Base-by-base conservation (phyloP, 2,113 vertebrate genomes). In the Osmerus eperlanus region DNA sequence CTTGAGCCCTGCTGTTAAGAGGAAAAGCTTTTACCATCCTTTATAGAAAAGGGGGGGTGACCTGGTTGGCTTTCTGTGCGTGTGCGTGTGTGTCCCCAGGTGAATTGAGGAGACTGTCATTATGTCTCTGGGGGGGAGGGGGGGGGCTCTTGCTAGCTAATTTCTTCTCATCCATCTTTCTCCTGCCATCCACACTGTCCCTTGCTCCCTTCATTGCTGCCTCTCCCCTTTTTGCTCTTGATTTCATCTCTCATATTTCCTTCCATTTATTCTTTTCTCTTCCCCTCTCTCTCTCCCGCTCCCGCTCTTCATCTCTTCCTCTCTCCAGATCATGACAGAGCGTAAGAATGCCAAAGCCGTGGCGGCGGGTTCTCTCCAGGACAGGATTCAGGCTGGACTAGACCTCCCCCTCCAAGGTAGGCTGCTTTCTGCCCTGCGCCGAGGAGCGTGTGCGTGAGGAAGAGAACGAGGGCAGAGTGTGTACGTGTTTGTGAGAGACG, bases 301-400 rank as follows among this genome's bases (percentile, higher is more conserved):
- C 28, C 56, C 14, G 58, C 9, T 58, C 52, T 28, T 23, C 47
- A 18, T 14, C 29, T 47, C 52, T 60, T 9, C 47, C 29, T 60
- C 56, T 64, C 68, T 78, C 54, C 77, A 99, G 97, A 99, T 99
- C 91, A 99, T 99, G 97, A 95, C 97, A 0, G 97, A 98, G 84
- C 88, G 97, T 88, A 99, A 97, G 92, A 95, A 93, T 88, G 97
- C 96, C 89, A 99, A 97, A 95, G 95, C 96, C 61, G 89, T 96
- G 92, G 95, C 96, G 83, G 95, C 95, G 83, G 93, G 93, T 69
- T 94, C 95, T 1, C 87, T 95, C 66, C 96, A 92, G 54, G 89
- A 91, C 80, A 85, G 91, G 77, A 88, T 89, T 77, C 91, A 95
- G 74, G 92, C 90, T 58, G 95, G 91, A 76, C 92, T 96, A 0